phyloP scores from a whole-genome alignment of 2,113 vertebrate species.

The Stegastes partitus region DNA sequence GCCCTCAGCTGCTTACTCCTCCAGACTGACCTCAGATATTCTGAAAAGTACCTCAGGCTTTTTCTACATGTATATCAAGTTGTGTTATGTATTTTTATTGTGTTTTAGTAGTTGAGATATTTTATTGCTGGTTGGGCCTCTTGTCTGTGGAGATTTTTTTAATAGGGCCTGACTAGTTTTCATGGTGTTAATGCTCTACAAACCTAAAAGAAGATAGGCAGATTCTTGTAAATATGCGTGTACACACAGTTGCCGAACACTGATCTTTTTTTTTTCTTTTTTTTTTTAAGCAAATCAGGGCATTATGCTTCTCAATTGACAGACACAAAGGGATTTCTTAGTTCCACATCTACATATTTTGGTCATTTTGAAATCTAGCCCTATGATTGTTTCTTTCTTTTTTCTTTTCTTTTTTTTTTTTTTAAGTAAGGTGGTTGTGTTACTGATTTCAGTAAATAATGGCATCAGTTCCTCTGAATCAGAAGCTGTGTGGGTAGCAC shows the following conservation, averaged over 20 bases:
- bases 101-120: conserved; percentile 82
- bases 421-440: conserved; percentile 34
- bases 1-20: conserved; percentile 79
- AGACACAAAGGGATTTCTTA: conserved; percentile 59
- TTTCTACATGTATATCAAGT: conserved; percentile 83
- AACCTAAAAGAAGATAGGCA: conserved; percentile 68
- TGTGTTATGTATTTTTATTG: conserved; percentile 81
- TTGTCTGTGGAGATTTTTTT: conserved; percentile 68
- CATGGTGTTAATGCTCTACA: conserved; percentile 72
- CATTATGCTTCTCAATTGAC: conserved; percentile 67
- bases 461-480: conserved; percentile 68
- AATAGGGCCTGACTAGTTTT: conserved; percentile 66
- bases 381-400: conserved; percentile 39
- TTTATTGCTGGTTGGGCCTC: conserved; percentile 76
- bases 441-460: conserved; percentile 61
- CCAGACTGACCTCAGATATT: conserved; percentile 84
- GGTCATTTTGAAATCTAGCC: conserved; percentile 54
- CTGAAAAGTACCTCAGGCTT: conserved; percentile 86
- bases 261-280: conserved; percentile 50
- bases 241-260: conserved; percentile 69
- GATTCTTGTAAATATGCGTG: conserved; percentile 77
- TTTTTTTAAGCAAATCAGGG: conserved; percentile 61
- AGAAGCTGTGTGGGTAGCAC: conserved; percentile 71
- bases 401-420: neutral
- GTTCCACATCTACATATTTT: conserved; percentile 54